These are phyloP conservation scores for Meriones unguiculatus DNA, from an alignment of 2,113 vertebrate genomes.

Conservation along the genomic window DNA sequence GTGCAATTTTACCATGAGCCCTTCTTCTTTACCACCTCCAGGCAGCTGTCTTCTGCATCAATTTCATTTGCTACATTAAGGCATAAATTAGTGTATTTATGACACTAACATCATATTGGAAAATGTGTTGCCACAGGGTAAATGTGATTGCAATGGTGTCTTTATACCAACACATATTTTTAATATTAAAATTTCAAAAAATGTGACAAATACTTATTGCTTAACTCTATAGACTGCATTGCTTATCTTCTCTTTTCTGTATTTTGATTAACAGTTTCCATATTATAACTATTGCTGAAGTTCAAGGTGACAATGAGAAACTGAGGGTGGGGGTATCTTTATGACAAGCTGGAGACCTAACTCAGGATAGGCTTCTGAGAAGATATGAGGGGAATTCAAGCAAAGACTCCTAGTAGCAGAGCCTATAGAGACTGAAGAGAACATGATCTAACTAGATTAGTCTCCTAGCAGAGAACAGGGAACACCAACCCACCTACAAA, in stretches of 20 bases:
- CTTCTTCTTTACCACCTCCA: background rate
- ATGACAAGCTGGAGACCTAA: too few species aligned
- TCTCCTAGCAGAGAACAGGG: too few species aligned
- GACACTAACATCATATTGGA: conserved; percentile 25
- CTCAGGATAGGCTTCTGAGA: too few species aligned
- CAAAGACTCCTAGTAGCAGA: too few species aligned
- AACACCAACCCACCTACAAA: too few species aligned
- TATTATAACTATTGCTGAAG: background rate
- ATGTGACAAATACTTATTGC: background rate
- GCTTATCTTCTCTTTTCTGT: background rate
- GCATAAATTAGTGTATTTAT: conserved; percentile 34
- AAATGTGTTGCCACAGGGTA: conserved; percentile 5
- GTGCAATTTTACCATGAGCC: background rate
- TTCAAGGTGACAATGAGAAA: background rate
- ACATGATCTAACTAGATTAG: too few species aligned
- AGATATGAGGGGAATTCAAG: too few species aligned
- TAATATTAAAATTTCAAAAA: background rate
- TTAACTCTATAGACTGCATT: background rate
- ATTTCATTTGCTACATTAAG: conserved; percentile 39
- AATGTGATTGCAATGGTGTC: background rate
- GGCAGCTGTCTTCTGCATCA: background rate
- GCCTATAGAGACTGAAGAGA: too few species aligned
- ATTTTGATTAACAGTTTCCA: background rate
- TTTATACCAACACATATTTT: background rate
- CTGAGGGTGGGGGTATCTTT: too few species aligned